phyloP scores from a whole-genome alignment of 2,888 invertebrate genomes.

The Calameuta pallipes region DNA sequence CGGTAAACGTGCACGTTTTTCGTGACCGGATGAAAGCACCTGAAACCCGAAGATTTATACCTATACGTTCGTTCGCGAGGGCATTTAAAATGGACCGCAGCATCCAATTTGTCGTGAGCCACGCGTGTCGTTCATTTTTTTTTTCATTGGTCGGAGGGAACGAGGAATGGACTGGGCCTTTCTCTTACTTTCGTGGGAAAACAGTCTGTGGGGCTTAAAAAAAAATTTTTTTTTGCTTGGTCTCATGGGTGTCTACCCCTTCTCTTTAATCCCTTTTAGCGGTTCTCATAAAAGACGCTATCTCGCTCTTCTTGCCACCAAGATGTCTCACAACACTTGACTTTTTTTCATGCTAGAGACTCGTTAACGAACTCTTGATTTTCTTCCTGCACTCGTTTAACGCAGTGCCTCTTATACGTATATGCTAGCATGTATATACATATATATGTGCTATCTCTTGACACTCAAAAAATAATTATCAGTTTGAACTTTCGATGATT shows the following conservation, averaged over 20 bases:
- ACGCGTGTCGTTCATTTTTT: not conserved
- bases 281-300: not conserved
- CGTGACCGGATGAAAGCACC: not conserved
- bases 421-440: no score
- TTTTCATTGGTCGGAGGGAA: not conserved
- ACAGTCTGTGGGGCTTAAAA: not conserved
- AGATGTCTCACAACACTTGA: not conserved
- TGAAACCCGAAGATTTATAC: not conserved
- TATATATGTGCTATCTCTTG: not conserved
- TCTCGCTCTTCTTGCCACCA: not conserved
- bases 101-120: not conserved
- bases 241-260: not conserved
- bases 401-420: not conserved
- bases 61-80: not conserved
- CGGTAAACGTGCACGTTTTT: not conserved
- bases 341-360: not conserved
- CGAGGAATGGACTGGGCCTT: no score
- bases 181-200: not conserved
- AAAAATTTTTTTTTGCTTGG: not conserved
- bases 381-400: not conserved
- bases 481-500: not conserved
- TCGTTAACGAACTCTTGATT: not conserved
- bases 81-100: not conserved
- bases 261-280: not conserved
- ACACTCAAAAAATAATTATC: not conserved